Evolutionary conservation across 2,888 invertebrate species (phyloP), one percentile per base, ranked within the genome.

Genomic region (Rhingia campestris): DNA sequence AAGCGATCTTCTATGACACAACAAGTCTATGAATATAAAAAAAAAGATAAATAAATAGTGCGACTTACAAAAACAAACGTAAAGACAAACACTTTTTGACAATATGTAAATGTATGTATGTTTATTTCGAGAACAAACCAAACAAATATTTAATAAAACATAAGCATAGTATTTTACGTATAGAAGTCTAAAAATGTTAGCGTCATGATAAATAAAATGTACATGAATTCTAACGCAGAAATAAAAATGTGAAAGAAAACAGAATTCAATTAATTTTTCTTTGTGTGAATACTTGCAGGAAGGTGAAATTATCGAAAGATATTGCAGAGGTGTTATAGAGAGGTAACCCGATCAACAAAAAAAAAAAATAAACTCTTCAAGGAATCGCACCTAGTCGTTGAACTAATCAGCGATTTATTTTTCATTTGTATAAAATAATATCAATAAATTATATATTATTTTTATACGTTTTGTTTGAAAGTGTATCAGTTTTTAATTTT

Each of bases 81-180:
- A 47, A 73, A 54, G 61, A 72, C 51, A 63, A 73, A 73, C 45
- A 73, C 63, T 63, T 73, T 73, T 73, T 63, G 73, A 73, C 73
- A 73, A 73, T 73, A 73, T 73, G 22, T 22, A 22, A 22, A 72
- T 70, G 66, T 49, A 59, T 70, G 59, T 73, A 54, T 73, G 54
- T 54, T 54, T 73, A 73, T 54, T 73, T 73, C 43, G 43, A 32
- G 41, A 59, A 47, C 9, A 35, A 33, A 33, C 47, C 14, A 32
- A 5, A 51, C 41, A 14, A 35, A 53, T 33, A 37, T 45, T 45
- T 45, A 53, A 54, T 51, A 53, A 61, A n/a, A 30, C 6, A 51
- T 61, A 59, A 53, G 43, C 61, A 73, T 73, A 63, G 73, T 63
- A 73, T 37, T 30, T 45, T 73, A 73, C 43, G 53, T 47, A 37